Conservation (phyloP, 1,140 invertebrate species). For the Dolichoris vasculosae region DNA sequence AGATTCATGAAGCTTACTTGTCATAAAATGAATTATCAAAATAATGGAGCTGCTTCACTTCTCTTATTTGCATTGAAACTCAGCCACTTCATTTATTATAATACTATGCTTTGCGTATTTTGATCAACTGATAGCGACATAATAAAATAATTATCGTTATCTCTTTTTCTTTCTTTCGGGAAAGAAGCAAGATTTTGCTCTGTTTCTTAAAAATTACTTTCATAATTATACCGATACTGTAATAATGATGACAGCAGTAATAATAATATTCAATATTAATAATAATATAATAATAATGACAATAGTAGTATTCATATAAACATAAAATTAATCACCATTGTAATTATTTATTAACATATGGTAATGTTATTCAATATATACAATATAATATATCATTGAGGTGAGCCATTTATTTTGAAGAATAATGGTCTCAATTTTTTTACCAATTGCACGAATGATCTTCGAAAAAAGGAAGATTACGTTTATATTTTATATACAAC, state of each 20-base stretch:
- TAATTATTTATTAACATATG: slow-evolving; percentile 62
- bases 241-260: slow-evolving; percentile 47
- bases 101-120: slow-evolving; percentile 28
- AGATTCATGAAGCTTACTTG: slow-evolving; percentile 24
- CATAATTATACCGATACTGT: slow-evolving; percentile 55
- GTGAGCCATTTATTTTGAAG: slow-evolving; percentile 59
- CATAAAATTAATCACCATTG: slow-evolving; percentile 65
- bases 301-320: slow-evolving; percentile 55
- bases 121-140: slow-evolving; percentile 17
- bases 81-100: slow-evolving; percentile 41
- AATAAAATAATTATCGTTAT: slow-evolving; percentile 28
- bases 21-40: slow-evolving; percentile 17
- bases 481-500: slow-evolving; percentile 58
- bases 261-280: slow-evolving; percentile 56
- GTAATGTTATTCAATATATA: slow-evolving; percentile 69
- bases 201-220: slow-evolving; percentile 57
- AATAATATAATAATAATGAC: slow-evolving; percentile 12
- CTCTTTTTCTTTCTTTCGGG: slow-evolving; percentile 44
- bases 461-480: slow-evolving; percentile 56
- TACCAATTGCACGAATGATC: slow-evolving; percentile 60
- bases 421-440: slow-evolving; percentile 55
- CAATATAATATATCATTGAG: slow-evolving; percentile 67
- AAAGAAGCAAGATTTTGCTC: slow-evolving; percentile 57
- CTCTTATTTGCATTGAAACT: slow-evolving; percentile 48
- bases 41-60: slow-evolving; percentile 6